Conservation (phyloP, 2,113 vertebrate genomes). For the Cephalopterus ornatus region DNA sequence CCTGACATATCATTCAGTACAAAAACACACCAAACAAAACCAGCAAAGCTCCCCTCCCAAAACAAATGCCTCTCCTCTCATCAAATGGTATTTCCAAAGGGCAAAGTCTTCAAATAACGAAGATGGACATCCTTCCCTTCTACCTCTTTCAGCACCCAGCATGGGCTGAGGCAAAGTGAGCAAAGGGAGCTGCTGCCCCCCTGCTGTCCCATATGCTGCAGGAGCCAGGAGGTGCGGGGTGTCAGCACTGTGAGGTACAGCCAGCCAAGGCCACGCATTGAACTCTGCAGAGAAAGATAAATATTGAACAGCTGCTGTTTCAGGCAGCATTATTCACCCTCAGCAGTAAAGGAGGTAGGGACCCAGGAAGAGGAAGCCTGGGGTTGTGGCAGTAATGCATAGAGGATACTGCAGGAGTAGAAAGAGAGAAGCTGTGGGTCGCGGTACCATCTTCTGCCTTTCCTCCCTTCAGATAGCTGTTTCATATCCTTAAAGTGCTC, state of each 20-base stretch:
- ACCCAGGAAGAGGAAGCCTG: background rate
- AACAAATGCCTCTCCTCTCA: background rate
- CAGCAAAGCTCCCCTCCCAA: background rate
- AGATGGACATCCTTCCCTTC: background rate
- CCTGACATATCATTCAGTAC: background rate
- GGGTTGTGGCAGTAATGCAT: background rate
- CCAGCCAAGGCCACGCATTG: background rate
- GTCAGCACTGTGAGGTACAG: background rate
- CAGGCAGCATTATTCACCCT: background rate
- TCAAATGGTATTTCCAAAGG: background rate
- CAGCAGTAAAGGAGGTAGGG: background rate
- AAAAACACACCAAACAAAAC: background rate
- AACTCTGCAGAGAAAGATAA: background rate
- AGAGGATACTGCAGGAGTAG: background rate
- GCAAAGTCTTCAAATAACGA: background rate
- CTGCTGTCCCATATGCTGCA: background rate
- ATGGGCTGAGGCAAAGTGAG: background rate
- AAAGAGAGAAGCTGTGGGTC: background rate
- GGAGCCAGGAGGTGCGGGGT: background rate
- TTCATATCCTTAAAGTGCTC: background rate
- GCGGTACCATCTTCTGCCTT: background rate
- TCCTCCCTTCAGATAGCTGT: background rate
- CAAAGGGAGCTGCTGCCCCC: background rate
- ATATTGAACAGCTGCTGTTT: background rate
- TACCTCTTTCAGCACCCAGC: background rate